Evolutionary conservation across 2,888 invertebrate genomes (phyloP), one percentile per base, ranked within the genome.

Genomic region (Tyria jacobaeae): DNA sequence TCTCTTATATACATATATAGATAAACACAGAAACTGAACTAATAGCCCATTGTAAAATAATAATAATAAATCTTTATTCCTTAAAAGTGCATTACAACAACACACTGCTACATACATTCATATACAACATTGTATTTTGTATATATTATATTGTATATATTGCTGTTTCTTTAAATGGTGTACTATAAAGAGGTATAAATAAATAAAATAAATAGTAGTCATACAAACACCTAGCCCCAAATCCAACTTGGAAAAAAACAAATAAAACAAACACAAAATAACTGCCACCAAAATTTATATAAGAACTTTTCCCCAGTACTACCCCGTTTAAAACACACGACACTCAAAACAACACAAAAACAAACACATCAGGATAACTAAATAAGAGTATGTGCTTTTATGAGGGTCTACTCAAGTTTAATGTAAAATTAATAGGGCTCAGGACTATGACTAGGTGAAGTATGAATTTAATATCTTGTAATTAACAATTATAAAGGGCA

Each of bases 291-390:
- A 60, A 17, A 21, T 24, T 3, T 15, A 31, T 17, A 2, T 39
- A 39, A 44, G 27, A 39, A 44, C 12, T 15, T 6, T n/a, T 25
- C 9, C 14, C 50, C 21, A 12, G 0, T 50, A 21, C 14, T 21
- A 41, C 35, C 52, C 34, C 15, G 12, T 52, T 15, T 35, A 21
- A 49, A 47, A 54, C 59, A 59, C 52, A 53, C 17, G n/a, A 2
- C 47, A 62, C 52, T 58, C 57, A 62, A 62, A 62, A 62, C 57
- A 49, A 58, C 62, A 62, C 52, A 62, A 62, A 52, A 24, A 57
- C 49, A 50, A 31, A 57, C 41, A 62, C 27, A 48, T 44, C 12
- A n/a, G 24, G 24, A 57, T 52, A 50, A 58, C 48, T 49, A 57
- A 62, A 51, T 34, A 34, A 25, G 31, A 41, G 17, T 50, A 41